Base-by-base conservation (phyloP, 2,888 invertebrate species). In the Pilophorus perplexus region DNA sequence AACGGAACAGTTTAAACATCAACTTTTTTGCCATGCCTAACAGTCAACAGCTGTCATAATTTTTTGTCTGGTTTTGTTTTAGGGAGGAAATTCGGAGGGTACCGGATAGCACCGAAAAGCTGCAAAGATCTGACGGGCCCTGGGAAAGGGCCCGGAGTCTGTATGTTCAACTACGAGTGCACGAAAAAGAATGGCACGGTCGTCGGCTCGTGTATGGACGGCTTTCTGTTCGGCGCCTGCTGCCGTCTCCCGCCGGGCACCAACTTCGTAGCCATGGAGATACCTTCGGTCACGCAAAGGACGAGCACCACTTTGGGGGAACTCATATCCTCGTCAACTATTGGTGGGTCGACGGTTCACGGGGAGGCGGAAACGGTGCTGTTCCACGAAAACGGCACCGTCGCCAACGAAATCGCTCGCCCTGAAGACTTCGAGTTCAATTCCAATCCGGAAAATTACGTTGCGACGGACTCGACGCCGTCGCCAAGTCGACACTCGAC, bases 81-180 rank as follows among this genome's bases (percentile, higher is more conserved):
- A 75, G 78, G 81, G 18, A 79, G 86, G 76, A 90, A 89, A 78
- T 92, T 91, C 76, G 91, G 91, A 3, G 91, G 92, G 6, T 91
- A 92, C 77, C 82, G 88, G 75, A 92, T 92, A 80, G 88, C 90
- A 12, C 91, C 91, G 3, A 84, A 87, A 71, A 84, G 85, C 72
- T 92, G 92, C 78, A 86, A 87, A 74, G 85, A 89, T 18, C 83
- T 86, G 3, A 83, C 85, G 38, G 79, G 85, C 18, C 81, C 79
- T 48, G 70, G 68, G 20, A 71, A 70, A 44, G 67, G 50, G 12
- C 67, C 59, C 6, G 89, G 88, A 38, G 86, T 91, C 74, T 93
- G 93, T 78, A 93, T 93, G 93, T 94, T 93, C 80, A 93, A 93
- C 78, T 90, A 91, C 74, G 92, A 93, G 75, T 93, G 93, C 75